Percentiles rank a stretch among this genome's conserved stretches.
Conservation (phyloP, 2,888 invertebrate species). For the Chloroclystis v-ata region DNA sequence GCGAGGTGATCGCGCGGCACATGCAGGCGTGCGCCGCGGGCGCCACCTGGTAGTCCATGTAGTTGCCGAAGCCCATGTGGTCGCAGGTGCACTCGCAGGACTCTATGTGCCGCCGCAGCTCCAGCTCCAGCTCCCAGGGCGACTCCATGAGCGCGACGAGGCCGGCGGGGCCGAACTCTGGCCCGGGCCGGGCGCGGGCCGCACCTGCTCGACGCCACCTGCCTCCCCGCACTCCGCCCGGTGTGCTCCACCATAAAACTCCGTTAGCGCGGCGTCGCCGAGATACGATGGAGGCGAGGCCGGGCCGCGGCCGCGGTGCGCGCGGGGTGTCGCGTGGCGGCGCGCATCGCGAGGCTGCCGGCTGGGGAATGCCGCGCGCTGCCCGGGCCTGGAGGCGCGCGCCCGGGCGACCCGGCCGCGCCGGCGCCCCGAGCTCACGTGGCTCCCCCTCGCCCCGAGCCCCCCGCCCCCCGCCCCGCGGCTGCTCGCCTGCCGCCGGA, state of each 20-base stretch:
- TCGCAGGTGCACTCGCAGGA: slow-evolving; percentile 94
- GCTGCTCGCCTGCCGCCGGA: slow-evolving; percentile 41
- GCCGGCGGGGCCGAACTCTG: slow-evolving; percentile 61
- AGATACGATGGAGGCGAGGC: slow-evolving; percentile 64
- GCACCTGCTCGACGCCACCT: slow-evolving; percentile 69
- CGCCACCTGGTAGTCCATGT: slow-evolving; percentile 91
- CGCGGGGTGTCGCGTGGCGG: slow-evolving; percentile 49
- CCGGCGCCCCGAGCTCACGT: slow-evolving; percentile 66
- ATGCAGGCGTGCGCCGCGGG: slow-evolving; percentile 71
- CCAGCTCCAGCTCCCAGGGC: slow-evolving; percentile 85
- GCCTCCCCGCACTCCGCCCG: slow-evolving; percentile 62
- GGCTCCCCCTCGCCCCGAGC: slow-evolving; percentile 49
- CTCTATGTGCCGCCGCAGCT: slow-evolving; percentile 92
- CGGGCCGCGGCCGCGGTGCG: slow-evolving; percentile 61
- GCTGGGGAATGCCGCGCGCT: slow-evolving; percentile 67
- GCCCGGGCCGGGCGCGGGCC: slow-evolving; percentile 67
- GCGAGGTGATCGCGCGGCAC: slow-evolving; percentile 74
- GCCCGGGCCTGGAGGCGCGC: slow-evolving; percentile 48
- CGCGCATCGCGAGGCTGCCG: slow-evolving; percentile 63
- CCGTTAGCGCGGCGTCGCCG: slow-evolving; percentile 62
- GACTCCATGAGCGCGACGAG: slow-evolving; percentile 72
- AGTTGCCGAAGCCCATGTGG: slow-evolving; percentile 96
- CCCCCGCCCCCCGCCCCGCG: slow-evolving; percentile 31
- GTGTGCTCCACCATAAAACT: slow-evolving; percentile 60
- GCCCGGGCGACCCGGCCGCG: slow-evolving; percentile 70